Percentiles rank a stretch among this genome's conserved stretches.
Conservation (phyloP, 2,113 vertebrate species). For the Pseudorhombus dupliciocellatus region DNA sequence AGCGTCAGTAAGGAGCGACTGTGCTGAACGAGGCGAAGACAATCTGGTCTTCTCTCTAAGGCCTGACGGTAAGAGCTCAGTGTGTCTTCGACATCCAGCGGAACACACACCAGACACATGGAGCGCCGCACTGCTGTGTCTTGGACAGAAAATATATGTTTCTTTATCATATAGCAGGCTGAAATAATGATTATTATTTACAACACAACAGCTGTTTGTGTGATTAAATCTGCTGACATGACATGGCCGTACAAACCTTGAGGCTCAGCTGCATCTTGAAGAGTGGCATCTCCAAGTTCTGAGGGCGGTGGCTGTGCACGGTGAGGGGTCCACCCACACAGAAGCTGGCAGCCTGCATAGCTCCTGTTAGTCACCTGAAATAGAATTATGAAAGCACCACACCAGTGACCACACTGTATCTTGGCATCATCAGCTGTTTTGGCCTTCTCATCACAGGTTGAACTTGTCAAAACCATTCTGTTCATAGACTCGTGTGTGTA, state of each 20-base stretch:
- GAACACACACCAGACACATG: constrained; percentile 84
- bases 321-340: constrained; percentile 42
- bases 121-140: constrained; percentile 73
- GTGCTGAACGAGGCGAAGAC: constrained; percentile 84
- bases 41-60: constrained; percentile 79
- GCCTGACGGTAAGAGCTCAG: constrained; percentile 86
- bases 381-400: constrained; percentile 1
- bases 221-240: neutral
- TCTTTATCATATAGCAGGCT: neutral
- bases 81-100: constrained; percentile 87
- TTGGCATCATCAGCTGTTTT: too few species aligned
- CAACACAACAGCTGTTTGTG: neutral
- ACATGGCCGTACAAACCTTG: constrained; percentile 51
- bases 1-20: constrained; percentile 86
- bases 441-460: too few species aligned
- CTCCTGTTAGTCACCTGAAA: constrained; percentile 87
- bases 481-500: constrained; percentile 44
- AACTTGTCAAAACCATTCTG: too few species aligned
- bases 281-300: neutral
- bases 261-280: constrained; percentile 12
- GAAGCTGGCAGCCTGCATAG: constrained; percentile 82
- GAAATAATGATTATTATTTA: neutral
- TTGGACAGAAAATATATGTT: constrained; percentile 40
- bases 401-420: neutral
- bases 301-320: neutral